phyloP scores from a whole-genome alignment of 2,113 vertebrate species.

The Sakesphorus luctuosus region DNA sequence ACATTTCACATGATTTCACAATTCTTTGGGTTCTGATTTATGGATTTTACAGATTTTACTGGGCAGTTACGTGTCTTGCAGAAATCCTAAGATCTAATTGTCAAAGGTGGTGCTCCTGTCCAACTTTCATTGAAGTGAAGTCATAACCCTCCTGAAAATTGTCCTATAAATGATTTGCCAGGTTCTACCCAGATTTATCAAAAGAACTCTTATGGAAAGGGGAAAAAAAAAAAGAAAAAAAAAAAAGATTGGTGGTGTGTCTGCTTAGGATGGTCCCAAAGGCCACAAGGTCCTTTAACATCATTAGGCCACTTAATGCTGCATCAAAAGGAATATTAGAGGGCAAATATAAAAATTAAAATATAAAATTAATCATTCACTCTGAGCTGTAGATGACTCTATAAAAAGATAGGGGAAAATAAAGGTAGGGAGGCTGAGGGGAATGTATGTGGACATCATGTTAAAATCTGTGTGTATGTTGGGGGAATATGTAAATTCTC shows the following conservation, averaged over 20 bases:
- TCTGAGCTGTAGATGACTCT: not conserved
- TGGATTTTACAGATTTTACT: not conserved
- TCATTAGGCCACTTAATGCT: not conserved
- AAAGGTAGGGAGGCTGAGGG: not conserved
- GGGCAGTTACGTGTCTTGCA: not conserved
- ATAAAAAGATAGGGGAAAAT: not conserved
- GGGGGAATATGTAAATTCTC: not conserved
- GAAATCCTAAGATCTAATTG: not conserved
- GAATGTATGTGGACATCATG: rapidly evolving
- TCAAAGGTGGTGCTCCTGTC: not conserved
- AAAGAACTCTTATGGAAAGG: rapidly evolving
- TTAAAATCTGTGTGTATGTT: rapidly evolving
- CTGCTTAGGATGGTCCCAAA: not conserved
- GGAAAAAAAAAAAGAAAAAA: not conserved
- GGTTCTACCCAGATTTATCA: not conserved
- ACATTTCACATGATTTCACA: not conserved
- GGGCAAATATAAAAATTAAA: not conserved
- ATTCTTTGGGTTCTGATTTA: not conserved
- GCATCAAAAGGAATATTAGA: not conserved
- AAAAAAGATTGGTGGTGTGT: not conserved
- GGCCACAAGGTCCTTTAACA: rapidly evolving
- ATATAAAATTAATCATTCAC: not conserved
- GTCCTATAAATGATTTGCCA: not conserved
- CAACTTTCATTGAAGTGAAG: not conserved
- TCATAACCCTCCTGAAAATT: not conserved